Base-by-base conservation (phyloP, 1,140 invertebrate species). In the Sitophilus oryzae region DNA sequence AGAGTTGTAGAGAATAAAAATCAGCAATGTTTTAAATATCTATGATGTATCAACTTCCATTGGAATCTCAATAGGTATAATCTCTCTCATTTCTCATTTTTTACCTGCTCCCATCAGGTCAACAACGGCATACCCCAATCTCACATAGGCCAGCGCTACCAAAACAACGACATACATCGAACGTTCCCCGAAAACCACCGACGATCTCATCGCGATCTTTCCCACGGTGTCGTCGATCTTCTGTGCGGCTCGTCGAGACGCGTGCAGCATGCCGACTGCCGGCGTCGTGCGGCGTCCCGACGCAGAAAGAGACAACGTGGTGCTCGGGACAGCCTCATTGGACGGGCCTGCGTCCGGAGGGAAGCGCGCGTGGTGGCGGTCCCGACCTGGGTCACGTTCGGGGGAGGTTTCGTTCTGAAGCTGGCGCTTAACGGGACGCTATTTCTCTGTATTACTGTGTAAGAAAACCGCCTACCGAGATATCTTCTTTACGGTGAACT, bases 101-200 rank as follows among this genome's bases (percentile, higher is more conserved):
- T 51, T 51, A 51, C 49, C 49, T 51, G 49, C 20, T 23, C 37
- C 38, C n/a, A 42, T 16, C 18, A 51, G 40, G 23, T 42, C 49
- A 22, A 51, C 15, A 14, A 16, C 49, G 4, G 36, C 49, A 22
- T 11, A 9, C 25, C 20, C 15, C 8, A 10, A 25, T 9, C 14
- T 11, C 4, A 37, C 3, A 2, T 9, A 9, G 40, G 14, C 40
- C 11, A 14, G n/a, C 14, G 47, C 20, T 6, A 51, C 25, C n/a
- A 14, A 42, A 4, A 51, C 14, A 18, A 49, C 3, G 8, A 38
- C 9, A 38, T 38, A 38, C 18, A n/a, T n/a, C n/a, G n/a, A n/a
- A n/a, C n/a, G n/a, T n/a, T n/a, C n/a, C n/a, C n/a, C n/a, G n/a
- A n/a, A n/a, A n/a, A n/a, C n/a, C n/a, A n/a, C n/a, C n/a, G n/a